These are phyloP conservation scores for Dicycla oo DNA, from an alignment of 2,888 invertebrate species.

Conservation along the genomic window DNA sequence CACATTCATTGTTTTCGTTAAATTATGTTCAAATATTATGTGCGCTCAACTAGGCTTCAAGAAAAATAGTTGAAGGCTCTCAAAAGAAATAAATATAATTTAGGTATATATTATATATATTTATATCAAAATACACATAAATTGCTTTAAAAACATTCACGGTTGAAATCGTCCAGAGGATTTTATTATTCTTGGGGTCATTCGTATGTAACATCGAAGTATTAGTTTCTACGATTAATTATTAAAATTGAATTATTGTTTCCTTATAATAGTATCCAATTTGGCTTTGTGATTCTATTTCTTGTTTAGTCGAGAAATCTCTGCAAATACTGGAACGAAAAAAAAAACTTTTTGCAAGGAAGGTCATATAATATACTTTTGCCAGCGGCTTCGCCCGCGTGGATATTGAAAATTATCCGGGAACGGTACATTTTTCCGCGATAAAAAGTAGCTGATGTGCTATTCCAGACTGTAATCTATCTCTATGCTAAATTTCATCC, in stretches of 20 bases:
- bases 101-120: no score
- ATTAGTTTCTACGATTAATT: not conserved
- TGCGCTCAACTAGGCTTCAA: not conserved
- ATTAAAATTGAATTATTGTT: not conserved
- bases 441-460: no score
- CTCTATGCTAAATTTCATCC: no score
- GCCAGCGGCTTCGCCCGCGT: no score
- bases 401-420: no score
- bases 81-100: constrained; percentile 5
- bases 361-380: no score
- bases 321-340: not conserved
- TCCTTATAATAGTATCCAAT: not conserved
- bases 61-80: constrained; percentile 6
- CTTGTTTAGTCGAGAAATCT: not conserved
- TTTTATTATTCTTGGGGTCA: constrained; percentile 26
- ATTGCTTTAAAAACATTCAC: constrained; percentile 37
- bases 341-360: not conserved
- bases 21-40: constrained; percentile 1
- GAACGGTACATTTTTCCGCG: no score
- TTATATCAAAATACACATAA: constrained; percentile 19
- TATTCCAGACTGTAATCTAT: no score
- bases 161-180: constrained; percentile 30
- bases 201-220: constrained; percentile 22
- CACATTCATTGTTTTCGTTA: not conserved
- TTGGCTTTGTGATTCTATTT: not conserved